Percentiles rank a stretch among this genome's conserved stretches.
Evolutionary conservation across 2,113 vertebrate species (phyloP).

Genomic region (Patagioenas fasciata): DNA sequence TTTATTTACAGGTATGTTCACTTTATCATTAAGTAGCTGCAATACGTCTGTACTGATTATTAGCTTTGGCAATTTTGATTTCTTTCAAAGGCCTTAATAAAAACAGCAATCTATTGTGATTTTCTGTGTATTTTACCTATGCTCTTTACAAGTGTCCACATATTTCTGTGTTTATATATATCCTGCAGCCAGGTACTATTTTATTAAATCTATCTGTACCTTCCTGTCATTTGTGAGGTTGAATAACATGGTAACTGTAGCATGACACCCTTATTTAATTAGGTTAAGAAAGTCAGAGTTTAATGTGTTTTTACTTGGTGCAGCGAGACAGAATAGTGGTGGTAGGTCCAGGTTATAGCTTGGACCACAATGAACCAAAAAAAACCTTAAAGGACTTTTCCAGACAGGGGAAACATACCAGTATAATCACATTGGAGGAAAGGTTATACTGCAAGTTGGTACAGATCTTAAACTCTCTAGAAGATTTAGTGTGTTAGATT

Average conservation of each 20-base stretch:
- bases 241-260: background rate
- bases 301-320: background rate
- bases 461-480: background rate
- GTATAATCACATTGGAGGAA: background rate
- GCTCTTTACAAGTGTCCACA: background rate
- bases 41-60: background rate
- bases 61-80: background rate
- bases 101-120: background rate
- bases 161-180: background rate
- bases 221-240: background rate
- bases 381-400: background rate
- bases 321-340: background rate
- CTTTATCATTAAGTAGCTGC: background rate
- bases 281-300: background rate
- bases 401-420: background rate
- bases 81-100: background rate
- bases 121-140: background rate
- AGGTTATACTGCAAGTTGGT: background rate
- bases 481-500: background rate
- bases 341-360: background rate
- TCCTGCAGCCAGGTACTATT: background rate
- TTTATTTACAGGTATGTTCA: constrained; percentile 89
- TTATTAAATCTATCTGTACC: background rate
- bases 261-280: background rate
- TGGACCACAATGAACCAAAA: background rate